Percentiles rank a stretch among this genome's conserved stretches.
Evolutionary conservation across 2,113 vertebrate genomes (phyloP).

Genomic region (Diphyllodes magnificus): DNA sequence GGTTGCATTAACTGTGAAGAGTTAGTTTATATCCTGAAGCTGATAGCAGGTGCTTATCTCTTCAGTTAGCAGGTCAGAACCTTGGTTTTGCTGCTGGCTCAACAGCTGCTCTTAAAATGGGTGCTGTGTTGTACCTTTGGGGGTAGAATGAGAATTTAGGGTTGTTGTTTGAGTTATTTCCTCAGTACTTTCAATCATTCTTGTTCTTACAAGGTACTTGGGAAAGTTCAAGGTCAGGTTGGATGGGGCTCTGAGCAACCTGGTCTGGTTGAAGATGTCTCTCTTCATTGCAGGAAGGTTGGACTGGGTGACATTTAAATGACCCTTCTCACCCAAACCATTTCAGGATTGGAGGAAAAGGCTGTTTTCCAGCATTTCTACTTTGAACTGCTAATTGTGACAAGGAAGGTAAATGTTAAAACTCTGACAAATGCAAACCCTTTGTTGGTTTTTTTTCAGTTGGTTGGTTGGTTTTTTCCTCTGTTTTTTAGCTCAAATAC

Average conservation of each 20-base stretch:
- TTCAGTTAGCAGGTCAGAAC: neutral
- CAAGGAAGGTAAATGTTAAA: neutral
- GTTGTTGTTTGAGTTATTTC: neutral
- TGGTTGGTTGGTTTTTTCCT: neutral
- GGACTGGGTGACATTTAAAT: neutral
- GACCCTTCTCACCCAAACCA: neutral
- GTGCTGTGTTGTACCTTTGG: neutral
- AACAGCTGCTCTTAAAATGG: neutral
- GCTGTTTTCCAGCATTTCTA: neutral
- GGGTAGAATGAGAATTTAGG: neutral
- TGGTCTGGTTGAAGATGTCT: neutral
- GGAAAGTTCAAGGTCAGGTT: neutral
- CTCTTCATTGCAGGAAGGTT: neutral
- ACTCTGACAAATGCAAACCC: neutral
- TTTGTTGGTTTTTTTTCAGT: neutral
- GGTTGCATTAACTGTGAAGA: neutral
- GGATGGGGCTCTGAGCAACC: neutral
- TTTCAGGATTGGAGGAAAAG: neutral
- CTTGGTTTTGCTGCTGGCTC: neutral
- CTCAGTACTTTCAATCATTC: neutral
- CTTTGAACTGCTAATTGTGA: neutral
- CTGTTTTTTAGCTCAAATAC: neutral
- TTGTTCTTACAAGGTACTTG: neutral
- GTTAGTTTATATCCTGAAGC: neutral
- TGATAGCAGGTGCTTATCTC: neutral